Conservation (phyloP, 2,888 invertebrate species). For the Apotomis capreana region DNA sequence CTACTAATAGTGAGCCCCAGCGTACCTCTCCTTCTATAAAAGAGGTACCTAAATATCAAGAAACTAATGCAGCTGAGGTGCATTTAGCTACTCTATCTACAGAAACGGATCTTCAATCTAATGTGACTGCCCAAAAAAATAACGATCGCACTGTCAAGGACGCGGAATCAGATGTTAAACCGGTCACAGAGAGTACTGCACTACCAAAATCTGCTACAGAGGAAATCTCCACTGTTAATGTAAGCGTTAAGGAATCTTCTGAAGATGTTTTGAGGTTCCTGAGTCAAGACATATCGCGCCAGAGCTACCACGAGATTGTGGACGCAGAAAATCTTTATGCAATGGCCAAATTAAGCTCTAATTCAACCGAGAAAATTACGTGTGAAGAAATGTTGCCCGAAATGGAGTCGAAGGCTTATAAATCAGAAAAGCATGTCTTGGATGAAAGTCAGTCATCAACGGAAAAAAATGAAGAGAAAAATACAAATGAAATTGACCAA, state of each 20-base stretch:
- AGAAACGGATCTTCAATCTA: background rate
- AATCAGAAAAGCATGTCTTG: background rate
- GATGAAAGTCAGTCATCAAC: background rate
- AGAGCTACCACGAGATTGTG: constrained; percentile 59
- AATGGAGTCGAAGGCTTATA: background rate
- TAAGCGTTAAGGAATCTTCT: background rate
- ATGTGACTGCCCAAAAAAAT: background rate
- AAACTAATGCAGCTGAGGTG: constrained; percentile 47
- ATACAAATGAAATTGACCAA: constrained; percentile 40
- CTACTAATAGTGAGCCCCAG: background rate
- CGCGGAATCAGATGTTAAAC: background rate
- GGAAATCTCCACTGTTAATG: background rate
- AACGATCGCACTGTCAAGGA: background rate
- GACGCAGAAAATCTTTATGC: constrained; percentile 59
- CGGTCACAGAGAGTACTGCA: background rate
- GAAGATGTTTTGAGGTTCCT: constrained; percentile 21
- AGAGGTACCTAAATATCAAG: constrained; percentile 46
- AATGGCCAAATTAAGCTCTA: constrained; percentile 24
- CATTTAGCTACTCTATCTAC: constrained; percentile 14
- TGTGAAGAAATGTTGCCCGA: background rate
- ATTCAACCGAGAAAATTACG: background rate
- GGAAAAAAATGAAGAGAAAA: constrained; percentile 43
- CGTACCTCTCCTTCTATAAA: constrained; percentile 43
- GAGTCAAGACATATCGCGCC: constrained; percentile 51
- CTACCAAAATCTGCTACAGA: background rate